Evolutionary conservation across 2,888 invertebrate genomes (phyloP), one percentile per base, ranked within the genome.

Genomic region (Callosobruchus maculatus): DNA sequence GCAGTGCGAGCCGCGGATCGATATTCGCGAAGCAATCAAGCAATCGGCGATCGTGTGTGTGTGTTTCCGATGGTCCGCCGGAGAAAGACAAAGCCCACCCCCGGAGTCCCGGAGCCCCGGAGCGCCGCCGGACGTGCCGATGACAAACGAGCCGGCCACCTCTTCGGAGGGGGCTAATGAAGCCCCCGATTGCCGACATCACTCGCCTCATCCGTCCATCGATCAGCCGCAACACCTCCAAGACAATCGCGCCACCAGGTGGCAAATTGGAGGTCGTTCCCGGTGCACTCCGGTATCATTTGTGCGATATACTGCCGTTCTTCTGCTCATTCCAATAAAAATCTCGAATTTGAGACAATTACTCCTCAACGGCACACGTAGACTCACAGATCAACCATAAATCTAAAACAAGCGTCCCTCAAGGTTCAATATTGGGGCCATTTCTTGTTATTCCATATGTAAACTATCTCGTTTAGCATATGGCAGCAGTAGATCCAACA

Each of bases 101-200:
- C 49, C 49, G 49, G 49, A 49, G 49, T 18, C 13, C 49, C 49
- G 49, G 26, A 49, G 13, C 49, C n/a, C n/a, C n/a, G n/a, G n/a
- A n/a, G n/a, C n/a, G n/a, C n/a, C n/a, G 49, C 26, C 70, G 22
- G 79, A 79, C 80, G 83, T 83, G 83, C 78, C 80, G 79, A 81
- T 84, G 84, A 84, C 84, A 84, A 84, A 84, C 84, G 84, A 84
- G 81, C 74, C 80, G 79, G 80, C 82, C 83, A 83, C 82, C 83
- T 81, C 81, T 80, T 73, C 81, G 80, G 81, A 82, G 76, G 81
- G 70, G 70, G 26, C n/a, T 70, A 49, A 49, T 49, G 18, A 18
- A 49, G 49, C 49, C 3, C 49, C 49, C 49, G 49, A 49, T 49
- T 49, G 49, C 49, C 49, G 49, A 49, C 49, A 49, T 49, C 49